Conservation (phyloP, 2,888 invertebrate genomes). For the Thumatha senex region DNA sequence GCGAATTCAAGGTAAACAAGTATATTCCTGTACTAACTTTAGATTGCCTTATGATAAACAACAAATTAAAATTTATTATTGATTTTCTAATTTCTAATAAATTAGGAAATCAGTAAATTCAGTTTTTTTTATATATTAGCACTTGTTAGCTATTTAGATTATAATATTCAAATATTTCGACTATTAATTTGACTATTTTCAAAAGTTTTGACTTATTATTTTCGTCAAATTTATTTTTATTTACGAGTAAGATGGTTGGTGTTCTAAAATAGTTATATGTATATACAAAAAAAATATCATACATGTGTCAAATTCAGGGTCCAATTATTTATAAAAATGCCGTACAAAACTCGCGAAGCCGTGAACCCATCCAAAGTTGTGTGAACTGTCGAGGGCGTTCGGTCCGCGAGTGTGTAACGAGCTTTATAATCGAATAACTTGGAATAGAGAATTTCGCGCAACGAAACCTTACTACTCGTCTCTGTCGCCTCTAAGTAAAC, state of each 20-base stretch:
- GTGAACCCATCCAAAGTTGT: neutral
- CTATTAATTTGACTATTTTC: neutral
- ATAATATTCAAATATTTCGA: neutral
- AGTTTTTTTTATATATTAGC: neutral
- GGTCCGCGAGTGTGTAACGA: too few relatives aligned
- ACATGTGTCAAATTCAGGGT: conserved; percentile 2
- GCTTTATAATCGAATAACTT: too few relatives aligned
- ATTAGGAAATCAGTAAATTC: neutral
- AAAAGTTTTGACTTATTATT: too few relatives aligned
- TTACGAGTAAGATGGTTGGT: neutral
- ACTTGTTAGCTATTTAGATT: neutral
- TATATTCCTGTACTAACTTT: too few relatives aligned
- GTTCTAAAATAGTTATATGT: too few relatives aligned
- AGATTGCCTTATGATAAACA: neutral
- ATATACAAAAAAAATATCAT: neutral
- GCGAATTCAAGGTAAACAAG: too few relatives aligned
- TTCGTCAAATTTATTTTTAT: neutral
- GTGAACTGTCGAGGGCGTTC: neutral
- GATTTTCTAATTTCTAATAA: neutral
- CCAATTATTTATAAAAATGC: neutral
- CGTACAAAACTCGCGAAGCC: neutral
- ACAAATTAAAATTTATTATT: neutral
- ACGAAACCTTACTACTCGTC: too few relatives aligned
- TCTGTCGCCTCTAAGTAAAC: too few relatives aligned
- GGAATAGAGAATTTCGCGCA: too few relatives aligned